A percentile compares a stretch with the other conserved stretches of the same genome.
These are phyloP conservation scores for Epinephelus malabaricus DNA, from an alignment of 2,797 vertebrate species.

Conservation along the genomic window DNA sequence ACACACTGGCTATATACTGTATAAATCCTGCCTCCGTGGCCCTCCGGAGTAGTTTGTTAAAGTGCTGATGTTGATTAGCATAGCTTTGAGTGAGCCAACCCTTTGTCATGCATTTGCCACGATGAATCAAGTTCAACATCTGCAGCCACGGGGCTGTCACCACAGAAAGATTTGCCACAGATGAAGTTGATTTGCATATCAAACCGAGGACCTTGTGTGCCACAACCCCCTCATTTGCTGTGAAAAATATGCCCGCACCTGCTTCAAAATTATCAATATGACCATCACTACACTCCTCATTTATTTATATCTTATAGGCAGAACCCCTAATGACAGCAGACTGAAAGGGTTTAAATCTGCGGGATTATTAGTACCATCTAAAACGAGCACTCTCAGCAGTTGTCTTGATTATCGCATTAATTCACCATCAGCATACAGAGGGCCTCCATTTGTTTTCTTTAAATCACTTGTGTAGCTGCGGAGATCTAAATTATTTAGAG, in stretches of 20 bases:
- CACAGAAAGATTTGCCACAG: conserved; percentile 73
- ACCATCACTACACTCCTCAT: conserved; percentile 14
- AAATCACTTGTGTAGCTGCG: conserved; percentile 38
- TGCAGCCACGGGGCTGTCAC: conserved; percentile 74
- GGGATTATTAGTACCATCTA: conserved; percentile 19
- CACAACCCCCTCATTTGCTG: conserved; percentile 61
- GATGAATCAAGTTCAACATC: conserved; percentile 83
- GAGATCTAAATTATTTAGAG: conserved; percentile 74
- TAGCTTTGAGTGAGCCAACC: conserved; percentile 82
- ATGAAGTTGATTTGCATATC: conserved; percentile 78
- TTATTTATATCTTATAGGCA: conserved; percentile 45
- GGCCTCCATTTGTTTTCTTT: conserved; percentile 60
- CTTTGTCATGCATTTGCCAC: conserved; percentile 81
- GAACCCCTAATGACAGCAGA: conserved; percentile 33
- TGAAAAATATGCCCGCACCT: conserved; percentile 68
- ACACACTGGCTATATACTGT: conserved; percentile 25
- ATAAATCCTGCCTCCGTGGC: conserved; percentile 44
- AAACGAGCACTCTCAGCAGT: conserved; percentile 58
- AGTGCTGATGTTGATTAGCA: conserved; percentile 83
- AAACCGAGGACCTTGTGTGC: conserved; percentile 67
- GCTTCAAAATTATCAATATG: conserved; percentile 37
- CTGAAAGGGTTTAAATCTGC: conserved; percentile 28
- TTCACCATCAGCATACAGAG: conserved; percentile 45
- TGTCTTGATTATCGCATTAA: conserved; percentile 61
- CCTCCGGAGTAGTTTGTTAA: conserved; percentile 69